These are phyloP conservation scores for Centroberyx gerrardi DNA, from an alignment of 2,797 vertebrate genomes.

Conservation along the genomic window DNA sequence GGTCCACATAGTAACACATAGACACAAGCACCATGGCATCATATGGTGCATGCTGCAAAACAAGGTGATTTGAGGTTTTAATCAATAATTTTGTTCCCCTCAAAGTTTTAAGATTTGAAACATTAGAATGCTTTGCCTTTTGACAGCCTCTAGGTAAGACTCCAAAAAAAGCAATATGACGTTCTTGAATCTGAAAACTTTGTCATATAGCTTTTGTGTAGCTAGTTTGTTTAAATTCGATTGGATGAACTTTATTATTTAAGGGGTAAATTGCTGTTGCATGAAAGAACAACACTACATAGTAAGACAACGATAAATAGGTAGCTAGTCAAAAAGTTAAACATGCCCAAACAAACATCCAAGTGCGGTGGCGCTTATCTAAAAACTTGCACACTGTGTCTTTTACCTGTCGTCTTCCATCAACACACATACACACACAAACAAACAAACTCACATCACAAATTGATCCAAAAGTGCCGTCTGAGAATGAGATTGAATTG, in stretches of 20 bases:
- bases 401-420: background rate
- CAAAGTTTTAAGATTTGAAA: no score
- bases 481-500: conserved; percentile 88
- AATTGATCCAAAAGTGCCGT: conserved; percentile 89
- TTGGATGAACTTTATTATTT: no score
- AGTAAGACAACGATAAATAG: no score
- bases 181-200: no score
- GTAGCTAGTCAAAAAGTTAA: no score
- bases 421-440: background rate
- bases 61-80: background rate
- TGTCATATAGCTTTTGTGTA: no score
- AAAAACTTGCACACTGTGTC: no score
- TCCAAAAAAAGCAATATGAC: background rate
- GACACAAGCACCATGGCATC: conserved; percentile 94
- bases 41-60: conserved; percentile 92
- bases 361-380: no score
- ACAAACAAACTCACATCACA: conserved; percentile 91
- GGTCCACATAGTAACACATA: conserved; percentile 87
- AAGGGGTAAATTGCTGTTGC: no score
- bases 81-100: background rate
- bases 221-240: no score
- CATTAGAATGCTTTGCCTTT: background rate
- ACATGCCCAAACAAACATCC: no score
- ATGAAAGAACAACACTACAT: no score
- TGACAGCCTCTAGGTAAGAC: background rate